Evolutionary conservation across 2,888 invertebrate species (phyloP).

Genomic region (Dromius quadrimaculatus): DNA sequence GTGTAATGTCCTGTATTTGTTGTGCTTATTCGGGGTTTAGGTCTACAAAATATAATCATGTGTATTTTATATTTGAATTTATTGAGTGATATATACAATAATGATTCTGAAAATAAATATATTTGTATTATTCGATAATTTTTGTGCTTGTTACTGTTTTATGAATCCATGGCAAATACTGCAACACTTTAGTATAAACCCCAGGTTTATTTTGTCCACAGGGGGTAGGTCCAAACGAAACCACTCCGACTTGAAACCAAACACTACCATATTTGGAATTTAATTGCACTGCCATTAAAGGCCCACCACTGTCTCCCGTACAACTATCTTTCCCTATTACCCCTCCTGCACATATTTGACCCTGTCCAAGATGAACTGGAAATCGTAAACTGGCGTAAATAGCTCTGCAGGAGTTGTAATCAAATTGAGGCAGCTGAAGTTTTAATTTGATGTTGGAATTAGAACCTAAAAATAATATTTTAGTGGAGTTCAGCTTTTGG

Average conservation of each 20-base stretch:
- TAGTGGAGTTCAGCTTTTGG: too few species aligned
- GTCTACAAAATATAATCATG: conserved; percentile 45
- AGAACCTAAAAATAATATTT: conserved; percentile 23
- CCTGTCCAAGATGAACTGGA: conserved; percentile 56
- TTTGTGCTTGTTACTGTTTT: conserved; percentile 9
- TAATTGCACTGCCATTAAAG: conserved; percentile 72
- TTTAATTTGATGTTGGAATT: conserved; percentile 53
- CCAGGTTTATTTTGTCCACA: conserved; percentile 62
- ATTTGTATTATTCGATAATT: conserved; percentile 14
- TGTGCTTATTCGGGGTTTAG: conserved; percentile 44
- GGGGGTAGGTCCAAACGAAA: conserved; percentile 62
- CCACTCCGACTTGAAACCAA: conserved; percentile 59
- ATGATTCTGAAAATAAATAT: neutral
- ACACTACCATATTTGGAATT: neutral
- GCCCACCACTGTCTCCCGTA: conserved; percentile 82
- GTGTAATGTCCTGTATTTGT: conserved; percentile 13
- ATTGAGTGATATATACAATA: conserved; percentile 10
- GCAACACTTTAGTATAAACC: conserved; percentile 61
- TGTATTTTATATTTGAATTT: conserved; percentile 32
- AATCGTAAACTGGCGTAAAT: conserved; percentile 22
- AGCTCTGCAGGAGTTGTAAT: conserved; percentile 4
- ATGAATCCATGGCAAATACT: conserved; percentile 61
- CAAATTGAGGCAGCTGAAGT: conserved; percentile 33
- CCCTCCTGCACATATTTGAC: conserved; percentile 63
- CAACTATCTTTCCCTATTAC: conserved; percentile 74